Conservation (phyloP, 2,888 invertebrate genomes). For the Halictus quadricinctus region DNA sequence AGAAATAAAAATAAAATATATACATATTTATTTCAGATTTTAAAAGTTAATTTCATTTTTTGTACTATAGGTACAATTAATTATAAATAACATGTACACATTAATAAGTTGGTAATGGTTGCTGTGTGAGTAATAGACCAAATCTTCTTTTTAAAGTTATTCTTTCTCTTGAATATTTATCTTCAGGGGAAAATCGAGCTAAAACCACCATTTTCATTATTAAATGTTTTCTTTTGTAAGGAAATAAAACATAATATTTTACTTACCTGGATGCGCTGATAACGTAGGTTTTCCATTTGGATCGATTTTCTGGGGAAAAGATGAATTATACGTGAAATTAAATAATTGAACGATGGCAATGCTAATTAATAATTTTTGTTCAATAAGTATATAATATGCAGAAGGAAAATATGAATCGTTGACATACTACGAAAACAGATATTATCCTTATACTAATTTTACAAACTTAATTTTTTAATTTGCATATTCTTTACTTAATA, state of each 20-base stretch:
- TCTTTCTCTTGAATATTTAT: conserved; percentile 95
- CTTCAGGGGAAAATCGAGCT: conserved; percentile 98
- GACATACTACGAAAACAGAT: not conserved
- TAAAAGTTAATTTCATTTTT: conserved; percentile 14
- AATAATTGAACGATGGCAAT: not conserved
- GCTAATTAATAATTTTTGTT: not conserved
- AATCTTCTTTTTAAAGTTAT: conserved; percentile 95
- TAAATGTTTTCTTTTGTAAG: not conserved
- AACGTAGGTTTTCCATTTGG: conserved; percentile 91
- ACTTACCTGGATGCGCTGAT: conserved; percentile 93
- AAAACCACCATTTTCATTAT: conserved; percentile 76
- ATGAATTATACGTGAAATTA: not conserved
- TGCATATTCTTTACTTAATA: conserved; percentile 76
- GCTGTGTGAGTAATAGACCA: conserved; percentile 92
- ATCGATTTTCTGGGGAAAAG: conserved; percentile 88
- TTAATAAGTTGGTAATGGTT: conserved; percentile 86
- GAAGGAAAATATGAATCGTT: not conserved
- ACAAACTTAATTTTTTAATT: not conserved
- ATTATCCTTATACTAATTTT: not conserved
- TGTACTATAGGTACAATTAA: not conserved
- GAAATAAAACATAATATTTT: not conserved
- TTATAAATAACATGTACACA: not conserved
- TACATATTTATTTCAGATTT: not conserved
- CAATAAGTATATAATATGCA: not conserved
- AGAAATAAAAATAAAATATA: not conserved